phyloP scores from a whole-genome alignment of 1,140 invertebrate genomes.

The Chelonus insularis region DNA sequence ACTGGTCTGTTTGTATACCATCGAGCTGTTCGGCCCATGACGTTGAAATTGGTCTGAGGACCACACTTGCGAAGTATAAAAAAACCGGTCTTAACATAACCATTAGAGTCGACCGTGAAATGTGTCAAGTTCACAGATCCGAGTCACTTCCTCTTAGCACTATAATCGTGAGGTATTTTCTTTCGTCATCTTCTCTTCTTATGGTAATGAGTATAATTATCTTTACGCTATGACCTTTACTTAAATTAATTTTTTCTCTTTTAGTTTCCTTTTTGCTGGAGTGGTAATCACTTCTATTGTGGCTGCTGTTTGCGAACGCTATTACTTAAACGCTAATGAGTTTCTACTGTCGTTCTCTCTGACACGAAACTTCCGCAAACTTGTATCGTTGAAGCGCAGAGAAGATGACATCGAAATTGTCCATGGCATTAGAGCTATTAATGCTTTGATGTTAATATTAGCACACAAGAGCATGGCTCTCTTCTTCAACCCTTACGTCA shows the following conservation, averaged over 20 bases:
- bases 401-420: slow-evolving; percentile 66
- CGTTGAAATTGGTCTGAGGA: slow-evolving; percentile 61
- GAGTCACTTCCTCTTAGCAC: slow-evolving; percentile 50
- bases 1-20: slow-evolving; percentile 69
- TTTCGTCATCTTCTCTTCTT: not conserved
- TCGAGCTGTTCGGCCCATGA: slow-evolving; percentile 62
- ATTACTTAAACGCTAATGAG: slow-evolving; percentile 42
- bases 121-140: slow-evolving; percentile 62
- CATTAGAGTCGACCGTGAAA: slow-evolving; percentile 63
- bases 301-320: slow-evolving; percentile 49
- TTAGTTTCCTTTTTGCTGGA: slow-evolving; percentile 47
- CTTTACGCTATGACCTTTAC: too few relatives aligned
- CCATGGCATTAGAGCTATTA: slow-evolving; percentile 71
- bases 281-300: slow-evolving; percentile 43
- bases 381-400: slow-evolving; percentile 61
- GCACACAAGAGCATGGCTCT: slow-evolving; percentile 76
- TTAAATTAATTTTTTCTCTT: slow-evolving; percentile 29
- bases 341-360: slow-evolving; percentile 69
- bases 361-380: slow-evolving; percentile 62
- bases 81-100: slow-evolving; percentile 59
- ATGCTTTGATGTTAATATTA: slow-evolving; percentile 67
- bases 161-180: slow-evolving; percentile 58
- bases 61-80: slow-evolving; percentile 55
- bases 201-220: not conserved
- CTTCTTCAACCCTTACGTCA: slow-evolving; percentile 71